Base-by-base conservation (phyloP, 1,140 invertebrate species). In the Whitmania pigra region DNA sequence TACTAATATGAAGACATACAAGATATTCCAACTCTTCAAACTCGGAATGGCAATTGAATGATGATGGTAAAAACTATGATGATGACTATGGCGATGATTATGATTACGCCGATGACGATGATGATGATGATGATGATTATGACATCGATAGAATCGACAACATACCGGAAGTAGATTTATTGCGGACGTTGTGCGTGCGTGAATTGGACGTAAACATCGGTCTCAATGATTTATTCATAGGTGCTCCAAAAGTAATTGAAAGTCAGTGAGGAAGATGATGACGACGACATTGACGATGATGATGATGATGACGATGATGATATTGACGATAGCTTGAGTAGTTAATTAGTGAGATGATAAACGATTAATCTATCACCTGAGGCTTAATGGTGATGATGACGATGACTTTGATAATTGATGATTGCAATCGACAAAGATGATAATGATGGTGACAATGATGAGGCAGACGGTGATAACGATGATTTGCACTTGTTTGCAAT, bases 81-180 rank as follows among this genome's bases (percentile, higher is more conserved):
- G 29, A 31, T 7, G 60, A 25, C 20, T 3, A 17, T 15, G 60
- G 18, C 20, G 60, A 60, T 60, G 57, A 60, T 15, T 5, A 15
- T 29, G 57, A 15, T 9, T 4, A 22, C 9, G 27, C 5, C 9
- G 57, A 31, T 25, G 60, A 63, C 20, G 60, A 63, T 63, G 60
- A 63, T 63, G 60, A 20, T 6, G 60, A 63, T 63, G 60, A 63
- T 63, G 60, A 63, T 17, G 60, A 60, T 60, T 5, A 60, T 60
- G 57, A 15, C 17, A 17, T 25, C 27, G 57, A 60, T 25, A 60
- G 57, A 22, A 60, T 60, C 57, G 27, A 60, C 5, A 60, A 60
- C 17, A 4, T 9, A 29, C 57, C n/a, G 27, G n/a, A 43, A 43
- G 40, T 43, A 13, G 40, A 43, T 43, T 43, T 43, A 43, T 43